Base-by-base conservation (phyloP, 2,113 vertebrate species). In the Nibea coibor region DNA sequence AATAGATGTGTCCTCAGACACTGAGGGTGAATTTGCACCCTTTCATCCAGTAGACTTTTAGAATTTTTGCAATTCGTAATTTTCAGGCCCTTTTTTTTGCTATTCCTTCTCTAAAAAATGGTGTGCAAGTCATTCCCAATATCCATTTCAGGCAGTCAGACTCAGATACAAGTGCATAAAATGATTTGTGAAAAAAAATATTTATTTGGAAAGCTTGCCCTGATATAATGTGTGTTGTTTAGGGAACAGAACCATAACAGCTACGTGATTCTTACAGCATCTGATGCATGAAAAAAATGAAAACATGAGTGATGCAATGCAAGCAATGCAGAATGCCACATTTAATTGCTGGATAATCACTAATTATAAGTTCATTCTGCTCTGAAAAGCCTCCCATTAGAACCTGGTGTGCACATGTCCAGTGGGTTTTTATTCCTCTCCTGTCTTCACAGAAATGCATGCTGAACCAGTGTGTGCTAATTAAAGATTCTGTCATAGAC, bases 271-370 rank as follows among this genome's bases (percentile, higher is more conserved):
- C 12, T 61, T 35, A 15, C 24, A 42, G 20, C 24, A 71, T 64
- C 20, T 63, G 20, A 63, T 64, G 15, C 5, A 16, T 61, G 11
- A 19, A 71, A 70, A 81, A 54, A 68, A 61, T 24, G 17, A 50
- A 47, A 58, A 28, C 10, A 50, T 42, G 22, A 70, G 65, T 54
- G 42, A 61, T 78, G 56, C 10, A 35, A 35, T 35, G 31, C 31
- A 35, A 35, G 31, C 56, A 58, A 11, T 47, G 28, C 31, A 63
- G 12, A 28, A 59, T 39, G 28, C 26, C 57, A 74, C 67, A 66
- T 78, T 80, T 67, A 87, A 78, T 75, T 75, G 86, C 48, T 42
- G 53, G 57, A 75, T 86, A 78, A 89, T 92, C 80, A 81, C 31
- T 59, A 31, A 31, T 59, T 16, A 4, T 17, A 89, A 50, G 74